Evolutionary conservation across 2,797 vertebrate genomes (phyloP).

Genomic region (Lacerta agilis): DNA sequence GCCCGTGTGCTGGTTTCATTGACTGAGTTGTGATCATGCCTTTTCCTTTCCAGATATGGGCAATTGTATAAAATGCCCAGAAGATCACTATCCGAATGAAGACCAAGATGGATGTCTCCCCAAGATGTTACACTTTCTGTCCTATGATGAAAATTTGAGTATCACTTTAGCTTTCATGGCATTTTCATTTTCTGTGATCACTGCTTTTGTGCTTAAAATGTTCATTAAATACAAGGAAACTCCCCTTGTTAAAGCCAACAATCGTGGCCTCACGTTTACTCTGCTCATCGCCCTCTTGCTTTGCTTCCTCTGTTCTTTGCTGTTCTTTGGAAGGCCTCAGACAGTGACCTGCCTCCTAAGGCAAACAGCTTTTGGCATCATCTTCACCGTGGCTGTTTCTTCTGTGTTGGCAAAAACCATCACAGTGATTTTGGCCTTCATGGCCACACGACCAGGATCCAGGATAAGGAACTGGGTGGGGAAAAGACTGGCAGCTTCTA

Average conservation of each 20-base stretch:
- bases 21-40: too few species aligned
- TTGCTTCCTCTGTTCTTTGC: background rate
- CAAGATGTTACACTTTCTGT: background rate
- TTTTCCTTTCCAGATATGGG: background rate
- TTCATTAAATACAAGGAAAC: background rate
- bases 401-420: constrained; percentile 16
- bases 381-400: constrained; percentile 26
- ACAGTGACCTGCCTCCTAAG: background rate
- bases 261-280: background rate
- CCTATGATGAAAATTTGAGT: background rate
- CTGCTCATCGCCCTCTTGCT: constrained; percentile 14
- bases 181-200: background rate
- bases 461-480: background rate
- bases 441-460: background rate
- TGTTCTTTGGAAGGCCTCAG: constrained; percentile 21
- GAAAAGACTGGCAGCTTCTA: background rate
- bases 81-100: background rate
- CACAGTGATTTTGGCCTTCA: background rate
- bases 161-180: background rate
- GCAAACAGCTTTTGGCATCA: constrained; percentile 9
- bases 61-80: background rate
- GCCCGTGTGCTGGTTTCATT: background rate
- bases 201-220: background rate
- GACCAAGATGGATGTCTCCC: background rate
- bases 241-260: background rate